Percentiles rank a stretch among this genome's conserved stretches.
phyloP scores from a whole-genome alignment of 2,113 vertebrate species.

The Mirza zaza region DNA sequence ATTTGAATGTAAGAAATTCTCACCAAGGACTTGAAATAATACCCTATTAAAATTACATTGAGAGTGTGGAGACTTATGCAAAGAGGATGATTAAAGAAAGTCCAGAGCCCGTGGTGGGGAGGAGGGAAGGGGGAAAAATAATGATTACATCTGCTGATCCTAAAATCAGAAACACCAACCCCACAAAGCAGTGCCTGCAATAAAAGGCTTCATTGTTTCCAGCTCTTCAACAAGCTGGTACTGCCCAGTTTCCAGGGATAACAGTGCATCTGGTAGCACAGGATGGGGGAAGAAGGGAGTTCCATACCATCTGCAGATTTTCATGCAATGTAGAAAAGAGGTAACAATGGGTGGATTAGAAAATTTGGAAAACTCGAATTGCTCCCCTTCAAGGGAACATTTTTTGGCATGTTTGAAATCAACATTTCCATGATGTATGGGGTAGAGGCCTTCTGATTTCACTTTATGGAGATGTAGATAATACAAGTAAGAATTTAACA shows the following conservation, averaged over 20 bases:
- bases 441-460: background rate
- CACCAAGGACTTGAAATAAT: conserved; percentile 6
- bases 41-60: background rate
- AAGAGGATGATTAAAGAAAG: background rate
- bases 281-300: background rate
- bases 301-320: background rate
- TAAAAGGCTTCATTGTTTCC: background rate
- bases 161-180: background rate
- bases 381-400: background rate
- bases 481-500: background rate
- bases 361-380: background rate
- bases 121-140: background rate
- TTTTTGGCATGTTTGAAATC: background rate
- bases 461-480: background rate
- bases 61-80: background rate
- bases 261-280: background rate
- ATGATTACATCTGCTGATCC: background rate
- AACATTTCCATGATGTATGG: background rate
- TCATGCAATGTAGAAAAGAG: background rate
- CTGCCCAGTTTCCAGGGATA: background rate
- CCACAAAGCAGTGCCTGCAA: background rate
- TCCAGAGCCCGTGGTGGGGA: background rate
- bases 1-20: conserved; percentile 38
- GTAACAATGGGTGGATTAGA: background rate
- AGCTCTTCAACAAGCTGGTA: background rate